Conservation (phyloP, 2,113 vertebrate species). For the Micromys minutus region DNA sequence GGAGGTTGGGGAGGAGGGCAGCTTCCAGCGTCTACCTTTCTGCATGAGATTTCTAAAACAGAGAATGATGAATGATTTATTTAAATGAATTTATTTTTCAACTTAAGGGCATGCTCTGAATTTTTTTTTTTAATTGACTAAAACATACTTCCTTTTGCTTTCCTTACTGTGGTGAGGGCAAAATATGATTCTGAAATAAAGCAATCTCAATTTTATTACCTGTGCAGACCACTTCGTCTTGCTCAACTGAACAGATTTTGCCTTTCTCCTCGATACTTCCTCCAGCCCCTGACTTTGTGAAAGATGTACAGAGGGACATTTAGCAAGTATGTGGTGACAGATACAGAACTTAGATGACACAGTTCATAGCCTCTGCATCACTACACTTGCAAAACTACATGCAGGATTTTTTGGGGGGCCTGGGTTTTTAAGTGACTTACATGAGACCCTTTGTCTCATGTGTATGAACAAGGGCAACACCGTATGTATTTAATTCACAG, state of each 20-base stretch:
- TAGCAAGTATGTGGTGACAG: conserved; percentile 35
- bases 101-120: conserved; percentile 74
- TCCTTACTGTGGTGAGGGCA: conserved; percentile 31
- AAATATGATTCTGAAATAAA: conserved; percentile 52
- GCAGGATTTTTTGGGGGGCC: background rate
- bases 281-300: background rate
- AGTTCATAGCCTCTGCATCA: background rate
- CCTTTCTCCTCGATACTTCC: conserved; percentile 7
- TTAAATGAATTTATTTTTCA: conserved; percentile 79
- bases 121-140: conserved; percentile 80
- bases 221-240: conserved; percentile 19
- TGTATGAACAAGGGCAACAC: conserved; percentile 60
- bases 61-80: conserved; percentile 75
- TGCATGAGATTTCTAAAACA: conserved; percentile 78
- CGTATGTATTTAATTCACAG: conserved; percentile 28
- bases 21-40: conserved; percentile 72
- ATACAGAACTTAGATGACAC: background rate
- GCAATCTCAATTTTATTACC: conserved; percentile 60
- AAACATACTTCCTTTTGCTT: conserved; percentile 62
- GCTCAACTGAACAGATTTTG: conserved; percentile 53
- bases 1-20: background rate
- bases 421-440: conserved; percentile 43
- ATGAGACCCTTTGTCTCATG: conserved; percentile 30
- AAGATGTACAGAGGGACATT: conserved; percentile 47
- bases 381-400: background rate